Conservation (phyloP, 1,140 invertebrate genomes). For the Branchinecta lynchi region DNA sequence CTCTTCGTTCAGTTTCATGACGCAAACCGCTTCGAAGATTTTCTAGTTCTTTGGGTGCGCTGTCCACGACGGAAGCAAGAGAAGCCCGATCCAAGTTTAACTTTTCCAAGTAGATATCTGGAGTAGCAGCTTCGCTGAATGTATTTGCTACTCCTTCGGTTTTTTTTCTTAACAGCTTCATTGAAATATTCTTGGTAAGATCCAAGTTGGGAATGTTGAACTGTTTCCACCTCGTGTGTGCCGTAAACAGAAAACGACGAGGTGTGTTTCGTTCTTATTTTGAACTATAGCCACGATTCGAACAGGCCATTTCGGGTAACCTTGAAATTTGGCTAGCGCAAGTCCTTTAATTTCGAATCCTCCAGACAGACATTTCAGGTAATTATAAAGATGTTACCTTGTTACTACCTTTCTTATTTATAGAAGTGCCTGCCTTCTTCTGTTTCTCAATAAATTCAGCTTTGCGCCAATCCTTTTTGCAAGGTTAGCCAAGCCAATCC, state of each 20-base stretch:
- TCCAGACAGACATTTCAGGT: not conserved
- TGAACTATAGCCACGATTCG: not conserved
- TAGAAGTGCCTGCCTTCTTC: not conserved
- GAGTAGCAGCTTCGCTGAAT: conserved; percentile 3
- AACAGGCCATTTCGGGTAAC: conserved; percentile 8
- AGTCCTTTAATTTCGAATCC: not conserved
- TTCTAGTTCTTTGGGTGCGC: not conserved
- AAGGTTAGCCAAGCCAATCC: not conserved
- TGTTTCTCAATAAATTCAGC: conserved; percentile 7
- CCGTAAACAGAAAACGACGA: not conserved
- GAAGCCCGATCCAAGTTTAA: not conserved
- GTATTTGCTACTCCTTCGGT: not conserved
- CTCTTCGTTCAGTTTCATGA: not conserved
- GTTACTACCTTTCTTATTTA: conserved; percentile 10
- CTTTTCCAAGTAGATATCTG: not conserved
- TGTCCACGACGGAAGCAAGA: not conserved
- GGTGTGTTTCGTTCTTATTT: not conserved
- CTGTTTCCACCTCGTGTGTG: not conserved
- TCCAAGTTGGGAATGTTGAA: not conserved
- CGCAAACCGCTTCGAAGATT: not conserved
- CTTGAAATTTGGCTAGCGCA: conserved; percentile 10
- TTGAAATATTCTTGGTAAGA: not conserved
- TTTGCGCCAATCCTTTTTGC: not conserved
- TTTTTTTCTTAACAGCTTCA: not conserved
- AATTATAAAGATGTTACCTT: conserved; percentile 3